Evolutionary conservation across 1,140 invertebrate species (phyloP), one percentile per base, ranked within the genome.

Genomic region (Cydia splendana): DNA sequence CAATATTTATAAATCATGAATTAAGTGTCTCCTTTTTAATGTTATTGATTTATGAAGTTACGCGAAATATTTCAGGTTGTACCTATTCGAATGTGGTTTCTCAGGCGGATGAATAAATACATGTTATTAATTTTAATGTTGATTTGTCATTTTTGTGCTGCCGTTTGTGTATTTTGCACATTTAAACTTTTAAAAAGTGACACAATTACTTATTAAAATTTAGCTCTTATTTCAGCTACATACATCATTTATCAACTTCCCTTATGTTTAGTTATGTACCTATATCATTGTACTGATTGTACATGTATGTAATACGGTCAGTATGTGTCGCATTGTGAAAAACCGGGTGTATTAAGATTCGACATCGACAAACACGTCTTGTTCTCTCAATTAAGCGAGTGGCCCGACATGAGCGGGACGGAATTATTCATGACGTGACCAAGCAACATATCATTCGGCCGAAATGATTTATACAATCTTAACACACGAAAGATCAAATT

Each of bases 371-470:
- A 82, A 85, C 83, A 84, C 34, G 67, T 86, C 84, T 86, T 86
- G 87, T 87, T 89, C 87, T 87, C 86, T 90, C 85, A 91, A 90
- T 90, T 91, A 91, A 89, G 84, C 80, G 78, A 84, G 81, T 65
- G 77, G 83, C 85, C 85, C 87, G 88, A 88, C 85, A 87, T 84
- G 81, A 79, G 81, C 76, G 75, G 76, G 74, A 83, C 80, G 76
- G 85, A 88, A 91, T 89, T 86, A 91, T 89, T 91, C 87, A 91
- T 88, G 86, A 87, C 80, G 81, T 81, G 78, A 79, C 80, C 78
- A 65, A 73, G 76, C 79, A 78, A 86, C 84, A 86, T 86, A 83
- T 88, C 87, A 86, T 83, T 81, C 77, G 69, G n/a, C 6, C 20
- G 57, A 57, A 57, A 62, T 62, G 57, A 62, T 62, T 62, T 62